phyloP scores from a whole-genome alignment of 2,888 invertebrate species.

The Acronicta leporina region DNA sequence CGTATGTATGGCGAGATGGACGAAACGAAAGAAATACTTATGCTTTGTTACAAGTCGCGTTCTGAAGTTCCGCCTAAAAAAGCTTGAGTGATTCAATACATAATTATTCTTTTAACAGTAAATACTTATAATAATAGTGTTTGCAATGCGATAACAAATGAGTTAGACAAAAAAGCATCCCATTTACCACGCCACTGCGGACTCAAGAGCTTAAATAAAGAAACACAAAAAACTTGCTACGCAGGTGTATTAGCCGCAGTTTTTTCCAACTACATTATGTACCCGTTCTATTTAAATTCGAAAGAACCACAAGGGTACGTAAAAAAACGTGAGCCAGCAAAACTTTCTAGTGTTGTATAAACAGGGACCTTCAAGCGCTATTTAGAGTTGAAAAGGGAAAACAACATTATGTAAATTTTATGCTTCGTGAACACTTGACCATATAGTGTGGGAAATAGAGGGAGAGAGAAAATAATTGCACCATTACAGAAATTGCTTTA shows the following conservation, averaged over 20 bases:
- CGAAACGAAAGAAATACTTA: no score
- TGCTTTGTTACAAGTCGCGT: no score
- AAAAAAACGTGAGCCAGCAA: slow-evolving; percentile 37
- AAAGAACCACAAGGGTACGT: slow-evolving; percentile 40
- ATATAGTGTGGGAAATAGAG: slow-evolving; percentile 67
- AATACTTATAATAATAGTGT: no score
- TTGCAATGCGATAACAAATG: no score
- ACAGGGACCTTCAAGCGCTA: slow-evolving; percentile 55
- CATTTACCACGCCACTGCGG: slow-evolving; percentile 17
- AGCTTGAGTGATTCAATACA: no score
- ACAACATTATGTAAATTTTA: slow-evolving; percentile 71
- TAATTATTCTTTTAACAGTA: no score
- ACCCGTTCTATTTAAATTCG: slow-evolving; percentile 38
- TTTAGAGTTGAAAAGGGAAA: slow-evolving; percentile 58
- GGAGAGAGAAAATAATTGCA: slow-evolving; percentile 75
- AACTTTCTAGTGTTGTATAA: slow-evolving; percentile 54
- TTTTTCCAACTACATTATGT: slow-evolving; percentile 27
- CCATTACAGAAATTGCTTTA: slow-evolving; percentile 77
- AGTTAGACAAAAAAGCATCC: neutral
- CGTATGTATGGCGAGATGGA: no score
- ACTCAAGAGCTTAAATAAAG: slow-evolving; percentile 31
- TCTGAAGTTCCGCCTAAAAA: no score
- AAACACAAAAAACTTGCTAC: slow-evolving; percentile 24
- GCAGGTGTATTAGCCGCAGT: slow-evolving; percentile 37
- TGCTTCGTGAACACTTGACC: slow-evolving; percentile 68